Base-by-base conservation (phyloP, 2,113 vertebrate genomes). In the Garra rufa region DNA sequence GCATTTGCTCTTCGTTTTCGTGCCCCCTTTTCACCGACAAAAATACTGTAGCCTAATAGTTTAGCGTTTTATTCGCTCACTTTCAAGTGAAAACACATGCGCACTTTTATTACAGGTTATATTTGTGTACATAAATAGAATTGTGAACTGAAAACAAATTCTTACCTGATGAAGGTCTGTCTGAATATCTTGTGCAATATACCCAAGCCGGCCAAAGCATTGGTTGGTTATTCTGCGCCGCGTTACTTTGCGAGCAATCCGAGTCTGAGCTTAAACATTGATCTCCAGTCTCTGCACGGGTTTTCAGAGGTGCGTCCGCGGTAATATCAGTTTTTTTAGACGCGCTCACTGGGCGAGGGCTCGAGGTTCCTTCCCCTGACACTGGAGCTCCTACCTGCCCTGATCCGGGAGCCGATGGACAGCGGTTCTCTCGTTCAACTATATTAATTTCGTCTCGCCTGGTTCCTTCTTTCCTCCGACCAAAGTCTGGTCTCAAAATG, bases 201-300 rank as follows among this genome's bases (percentile, higher is more conserved):
- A 99, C 98, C 98, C 98, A 99, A 43, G 98, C 98, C 4, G 97
- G 98, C 98, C 98, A 99, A 38, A 98, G 94, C 96, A 97, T 97
- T 74, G 94, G 94, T 84, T 97, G 95, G 50, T 84, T 83, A 10
- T 91, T 90, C 19, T 94, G 87, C 85, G 92, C 91, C 82, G 94
- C 90, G 88, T 91, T 88, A 92, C 95, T 94, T 90, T 96, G 94
- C n/a, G 96, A 96, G 90, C 94, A 95, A 88, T 96, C 96, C 88
- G 96, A 95, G 89, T 96, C 95, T 24, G 95, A 96, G 93, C 95
- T 96, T 89, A 94, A 86, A 89, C 96, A 95, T 85, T 95, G 90
- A 76, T 95, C 96, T 70, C 90, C 90, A 87, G 89, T 90, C 73
- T 93, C 77, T 3, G 89, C 91, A 11, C 94, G 92, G 81, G 91